phyloP scores from a whole-genome alignment of 2,113 vertebrate species.

The Ctenodactylus gundi region DNA sequence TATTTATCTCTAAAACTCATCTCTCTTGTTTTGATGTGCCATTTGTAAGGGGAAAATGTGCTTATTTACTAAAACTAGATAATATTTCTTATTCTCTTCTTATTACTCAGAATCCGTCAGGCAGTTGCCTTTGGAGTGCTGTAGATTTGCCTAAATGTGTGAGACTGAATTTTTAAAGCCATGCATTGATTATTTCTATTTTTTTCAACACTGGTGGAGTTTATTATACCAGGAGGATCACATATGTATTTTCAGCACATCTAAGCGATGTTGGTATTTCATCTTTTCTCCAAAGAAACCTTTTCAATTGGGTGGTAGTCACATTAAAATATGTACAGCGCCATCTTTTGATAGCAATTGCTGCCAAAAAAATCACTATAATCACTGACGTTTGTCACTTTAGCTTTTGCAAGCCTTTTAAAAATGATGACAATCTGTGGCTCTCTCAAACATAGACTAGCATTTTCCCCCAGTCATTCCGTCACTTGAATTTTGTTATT shows the following conservation, averaged over 20 bases:
- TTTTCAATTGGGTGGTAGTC: neutral
- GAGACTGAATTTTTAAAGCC: constrained; percentile 65
- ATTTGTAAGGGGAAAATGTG: neutral
- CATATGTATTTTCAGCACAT: constrained; percentile 64
- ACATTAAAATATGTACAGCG: constrained; percentile 68
- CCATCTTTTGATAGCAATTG: constrained; percentile 69
- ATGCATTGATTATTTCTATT: constrained; percentile 69
- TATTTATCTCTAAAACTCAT: neutral
- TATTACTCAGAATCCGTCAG: constrained; percentile 38
- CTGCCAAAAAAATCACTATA: neutral
- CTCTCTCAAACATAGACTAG: constrained; percentile 71
- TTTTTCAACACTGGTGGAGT: constrained; percentile 57
- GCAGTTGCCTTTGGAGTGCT: constrained; percentile 25
- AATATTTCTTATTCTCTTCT: constrained; percentile 10
- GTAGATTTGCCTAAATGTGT: constrained; percentile 63
- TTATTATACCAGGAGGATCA: constrained; percentile 60
- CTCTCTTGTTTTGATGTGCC: neutral
- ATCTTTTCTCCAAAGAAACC: constrained; percentile 28
- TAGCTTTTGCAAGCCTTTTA: constrained; percentile 67
- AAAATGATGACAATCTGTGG: constrained; percentile 74
- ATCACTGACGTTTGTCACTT: constrained; percentile 47
- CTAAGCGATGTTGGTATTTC: constrained; percentile 52
- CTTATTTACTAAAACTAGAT: constrained; percentile 13
- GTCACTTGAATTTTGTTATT: constrained; percentile 78
- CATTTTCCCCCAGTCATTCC: constrained; percentile 77